A percentile compares a stretch with the other conserved stretches of the same genome.
These are phyloP conservation scores for Protonemura montana DNA, from an alignment of 2,888 invertebrate genomes.

Conservation along the genomic window DNA sequence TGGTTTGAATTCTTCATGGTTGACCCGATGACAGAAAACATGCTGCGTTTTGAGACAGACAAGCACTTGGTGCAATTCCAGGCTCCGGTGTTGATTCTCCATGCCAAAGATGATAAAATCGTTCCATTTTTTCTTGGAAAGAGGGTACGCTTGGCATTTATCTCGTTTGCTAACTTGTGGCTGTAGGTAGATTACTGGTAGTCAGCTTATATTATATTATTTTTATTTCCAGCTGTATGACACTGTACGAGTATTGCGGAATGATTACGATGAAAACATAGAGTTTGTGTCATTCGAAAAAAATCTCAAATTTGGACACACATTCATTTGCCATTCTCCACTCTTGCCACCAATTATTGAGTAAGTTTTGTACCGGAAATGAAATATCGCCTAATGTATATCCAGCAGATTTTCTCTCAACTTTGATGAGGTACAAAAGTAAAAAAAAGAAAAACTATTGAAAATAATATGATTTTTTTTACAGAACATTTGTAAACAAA, in stretches of 20 bases:
- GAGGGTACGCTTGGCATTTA: constrained; percentile 64
- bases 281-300: constrained; percentile 77
- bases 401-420: too few relatives aligned
- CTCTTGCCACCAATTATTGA: constrained; percentile 73
- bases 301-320: constrained; percentile 78
- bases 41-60: constrained; percentile 82
- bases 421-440: too few relatives aligned
- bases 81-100: constrained; percentile 85
- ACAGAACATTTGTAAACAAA: constrained; percentile 33
- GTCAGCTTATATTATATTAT: neutral
- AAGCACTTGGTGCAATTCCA: constrained; percentile 69
- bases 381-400: too few relatives aligned
- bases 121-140: constrained; percentile 83
- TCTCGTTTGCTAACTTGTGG: neutral
- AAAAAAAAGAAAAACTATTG: too few relatives aligned
- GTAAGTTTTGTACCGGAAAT: constrained; percentile 61
- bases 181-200: neutral
- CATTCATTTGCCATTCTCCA: constrained; percentile 80
- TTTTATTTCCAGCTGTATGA: constrained; percentile 68
- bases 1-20: constrained; percentile 85
- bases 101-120: constrained; percentile 89
- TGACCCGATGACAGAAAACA: constrained; percentile 75
- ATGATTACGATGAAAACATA: constrained; percentile 65
- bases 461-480: constrained; percentile 1
- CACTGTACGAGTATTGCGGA: constrained; percentile 66